Evolutionary conservation across 2,888 invertebrate genomes (phyloP).

Genomic region (Galeruca laticollis): DNA sequence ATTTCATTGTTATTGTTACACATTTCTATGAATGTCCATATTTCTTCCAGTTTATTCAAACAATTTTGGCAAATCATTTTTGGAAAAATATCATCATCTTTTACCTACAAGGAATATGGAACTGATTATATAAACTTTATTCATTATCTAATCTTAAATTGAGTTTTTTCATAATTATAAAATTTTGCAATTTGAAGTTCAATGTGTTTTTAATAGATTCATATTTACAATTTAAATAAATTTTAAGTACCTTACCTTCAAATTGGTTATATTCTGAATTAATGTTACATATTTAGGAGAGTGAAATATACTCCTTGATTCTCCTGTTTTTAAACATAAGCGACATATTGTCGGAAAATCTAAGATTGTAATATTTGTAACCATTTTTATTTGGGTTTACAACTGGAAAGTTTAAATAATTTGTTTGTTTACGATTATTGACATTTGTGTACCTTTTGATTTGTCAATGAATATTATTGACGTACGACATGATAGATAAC

Average conservation of each 20-base stretch:
- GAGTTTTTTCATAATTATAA: neutral
- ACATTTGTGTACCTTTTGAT: conserved; percentile 6
- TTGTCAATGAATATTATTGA: neutral
- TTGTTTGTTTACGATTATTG: conserved; percentile 15
- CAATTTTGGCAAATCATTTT: conserved; percentile 38
- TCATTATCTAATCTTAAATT: neutral
- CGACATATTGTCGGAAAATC: conserved; percentile 40
- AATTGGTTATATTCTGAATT: conserved; percentile 36
- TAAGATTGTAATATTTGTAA: conserved; percentile 11
- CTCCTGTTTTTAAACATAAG: conserved; percentile 28
- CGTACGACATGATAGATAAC: neutral
- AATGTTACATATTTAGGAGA: conserved; percentile 23
- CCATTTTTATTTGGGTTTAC: conserved; percentile 7
- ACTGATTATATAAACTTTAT: no score
- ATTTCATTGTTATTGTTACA: conserved; percentile 38
- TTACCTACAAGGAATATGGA: conserved; percentile 27
- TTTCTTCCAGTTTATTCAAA: conserved; percentile 33
- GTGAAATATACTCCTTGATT: conserved; percentile 28
- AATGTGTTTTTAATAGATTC: neutral
- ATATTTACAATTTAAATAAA: neutral
- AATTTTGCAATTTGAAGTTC: neutral
- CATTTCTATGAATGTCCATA: conserved; percentile 34
- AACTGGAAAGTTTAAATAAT: conserved; percentile 10
- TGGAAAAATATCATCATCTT: conserved; percentile 39
- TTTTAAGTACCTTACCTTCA: conserved; percentile 24